Percentiles rank a stretch among this genome's conserved stretches.
phyloP scores from a whole-genome alignment of 2,113 vertebrate genomes.

The Daphoenositta chrysoptera region DNA sequence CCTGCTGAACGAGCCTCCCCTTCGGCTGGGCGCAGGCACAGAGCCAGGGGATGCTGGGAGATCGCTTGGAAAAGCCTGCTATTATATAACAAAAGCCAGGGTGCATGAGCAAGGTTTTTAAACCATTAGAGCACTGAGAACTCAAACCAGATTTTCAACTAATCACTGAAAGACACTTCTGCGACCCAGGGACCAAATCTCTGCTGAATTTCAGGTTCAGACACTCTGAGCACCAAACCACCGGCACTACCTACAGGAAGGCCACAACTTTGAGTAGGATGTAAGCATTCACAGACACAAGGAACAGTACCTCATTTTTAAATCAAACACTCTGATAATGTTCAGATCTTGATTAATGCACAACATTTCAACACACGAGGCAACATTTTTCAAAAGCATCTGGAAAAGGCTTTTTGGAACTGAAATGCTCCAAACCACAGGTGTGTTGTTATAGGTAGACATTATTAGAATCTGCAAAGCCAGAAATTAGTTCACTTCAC shows the following conservation, averaged over 20 bases:
- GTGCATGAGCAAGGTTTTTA: constrained; percentile 26
- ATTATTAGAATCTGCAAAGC: not conserved
- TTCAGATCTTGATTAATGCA: not conserved
- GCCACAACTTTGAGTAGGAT: not conserved
- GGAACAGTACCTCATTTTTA: not conserved
- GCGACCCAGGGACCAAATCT: not conserved
- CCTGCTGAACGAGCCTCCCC: not conserved
- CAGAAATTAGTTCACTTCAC: not conserved
- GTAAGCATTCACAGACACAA: not conserved
- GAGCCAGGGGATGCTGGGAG: constrained; percentile 42
- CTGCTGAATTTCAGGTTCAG: not conserved
- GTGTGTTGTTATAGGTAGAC: not conserved
- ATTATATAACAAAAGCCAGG: constrained; percentile 39
- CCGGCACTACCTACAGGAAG: not conserved
- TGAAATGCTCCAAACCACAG: not conserved
- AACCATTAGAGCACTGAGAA: constrained; percentile 37
- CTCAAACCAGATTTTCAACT: constrained; percentile 57
- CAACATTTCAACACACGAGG: not conserved
- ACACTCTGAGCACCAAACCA: not conserved
- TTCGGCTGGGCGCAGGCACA: not conserved
- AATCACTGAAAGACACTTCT: constrained; percentile 15
- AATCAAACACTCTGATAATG: not conserved
- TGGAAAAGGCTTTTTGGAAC: constrained; percentile 24
- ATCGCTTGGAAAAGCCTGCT: not conserved
- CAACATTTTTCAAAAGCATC: not conserved